A percentile compares a stretch with the other conserved stretches of the same genome.
phyloP scores from a whole-genome alignment of 2,888 invertebrate species.

The Lasioglossum malachurum region DNA sequence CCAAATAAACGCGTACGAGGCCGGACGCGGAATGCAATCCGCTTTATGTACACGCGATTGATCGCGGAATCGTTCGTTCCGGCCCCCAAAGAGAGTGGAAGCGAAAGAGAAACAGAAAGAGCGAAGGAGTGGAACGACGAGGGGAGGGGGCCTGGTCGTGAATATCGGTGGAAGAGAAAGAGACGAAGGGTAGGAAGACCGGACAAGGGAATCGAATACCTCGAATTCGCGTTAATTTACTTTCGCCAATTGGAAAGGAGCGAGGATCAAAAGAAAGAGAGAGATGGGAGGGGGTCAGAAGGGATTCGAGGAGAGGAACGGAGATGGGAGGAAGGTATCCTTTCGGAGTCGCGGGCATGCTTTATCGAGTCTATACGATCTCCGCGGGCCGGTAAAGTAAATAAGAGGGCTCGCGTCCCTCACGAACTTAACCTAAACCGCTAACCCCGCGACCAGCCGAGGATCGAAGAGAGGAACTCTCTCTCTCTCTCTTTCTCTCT shows the following conservation, averaged over 20 bases:
- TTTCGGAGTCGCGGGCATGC: slow-evolving; percentile 64
- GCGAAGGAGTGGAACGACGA: neutral
- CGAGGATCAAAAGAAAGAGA: slow-evolving; percentile 1
- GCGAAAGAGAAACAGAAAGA: neutral
- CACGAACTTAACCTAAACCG: slow-evolving; percentile 78
- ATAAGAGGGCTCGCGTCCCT: slow-evolving; percentile 77
- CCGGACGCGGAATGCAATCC: slow-evolving; percentile 39
- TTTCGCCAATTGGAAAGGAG: slow-evolving; percentile 57
- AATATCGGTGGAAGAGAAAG: slow-evolving; percentile 27
- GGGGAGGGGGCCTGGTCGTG: slow-evolving; percentile 23
- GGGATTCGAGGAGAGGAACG: neutral
- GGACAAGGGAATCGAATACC: slow-evolving; percentile 58
- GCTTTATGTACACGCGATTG: slow-evolving; percentile 36
- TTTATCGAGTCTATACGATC: slow-evolving; percentile 77
- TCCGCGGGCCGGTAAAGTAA: slow-evolving; percentile 76
- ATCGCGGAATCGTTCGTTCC: slow-evolving; percentile 35
- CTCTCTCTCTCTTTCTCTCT: neutral
- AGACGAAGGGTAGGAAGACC: slow-evolving; percentile 17
- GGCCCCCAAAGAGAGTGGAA: neutral
- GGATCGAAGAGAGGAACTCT: neutral
- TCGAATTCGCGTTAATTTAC: slow-evolving; percentile 72
- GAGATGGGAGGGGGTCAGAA: neutral
- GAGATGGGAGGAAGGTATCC: slow-evolving; percentile 47
- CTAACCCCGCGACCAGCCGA: slow-evolving; percentile 66
- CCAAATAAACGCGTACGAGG: slow-evolving; percentile 21